Evolutionary conservation across 1,140 invertebrate species (phyloP).

Genomic region (Trachymyrmex cornetzi): DNA sequence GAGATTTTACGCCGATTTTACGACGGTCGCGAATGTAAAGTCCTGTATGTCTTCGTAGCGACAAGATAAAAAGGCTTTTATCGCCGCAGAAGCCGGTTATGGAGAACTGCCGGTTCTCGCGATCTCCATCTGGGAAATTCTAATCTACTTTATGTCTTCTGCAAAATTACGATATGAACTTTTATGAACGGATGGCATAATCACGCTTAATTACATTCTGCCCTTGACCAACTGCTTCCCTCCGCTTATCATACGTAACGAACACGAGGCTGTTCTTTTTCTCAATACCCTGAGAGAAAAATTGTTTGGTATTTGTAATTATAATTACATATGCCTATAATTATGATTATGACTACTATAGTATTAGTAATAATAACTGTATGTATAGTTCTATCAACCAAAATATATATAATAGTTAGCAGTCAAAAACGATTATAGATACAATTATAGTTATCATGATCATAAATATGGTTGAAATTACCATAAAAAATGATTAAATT

Average conservation of each 20-base stretch:
- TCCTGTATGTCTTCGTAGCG: neutral
- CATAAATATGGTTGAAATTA: no score
- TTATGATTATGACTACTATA: no score
- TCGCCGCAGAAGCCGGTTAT: slow-evolving; percentile 28
- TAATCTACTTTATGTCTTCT: slow-evolving; percentile 19
- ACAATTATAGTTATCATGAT: no score
- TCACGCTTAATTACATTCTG: slow-evolving; percentile 16
- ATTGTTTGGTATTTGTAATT: no score
- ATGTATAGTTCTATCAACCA: no score
- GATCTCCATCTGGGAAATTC: neutral
- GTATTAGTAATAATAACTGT: no score
- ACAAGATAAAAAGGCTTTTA: slow-evolving; percentile 32
- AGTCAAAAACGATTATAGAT: no score
- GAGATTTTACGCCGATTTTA: slow-evolving; percentile 46
- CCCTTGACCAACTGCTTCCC: slow-evolving; percentile 46
- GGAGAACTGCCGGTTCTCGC: neutral
- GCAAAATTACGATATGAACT: neutral
- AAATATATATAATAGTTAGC: no score
- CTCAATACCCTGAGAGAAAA: neutral
- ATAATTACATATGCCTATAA: no score
- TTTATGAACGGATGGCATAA: neutral
- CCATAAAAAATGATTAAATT: no score
- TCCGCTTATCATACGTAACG: slow-evolving; percentile 32
- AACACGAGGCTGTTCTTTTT: neutral
- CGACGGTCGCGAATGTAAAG: slow-evolving; percentile 9